Conservation (phyloP, 1,140 invertebrate species). For the Adoxophyes honmai region DNA sequence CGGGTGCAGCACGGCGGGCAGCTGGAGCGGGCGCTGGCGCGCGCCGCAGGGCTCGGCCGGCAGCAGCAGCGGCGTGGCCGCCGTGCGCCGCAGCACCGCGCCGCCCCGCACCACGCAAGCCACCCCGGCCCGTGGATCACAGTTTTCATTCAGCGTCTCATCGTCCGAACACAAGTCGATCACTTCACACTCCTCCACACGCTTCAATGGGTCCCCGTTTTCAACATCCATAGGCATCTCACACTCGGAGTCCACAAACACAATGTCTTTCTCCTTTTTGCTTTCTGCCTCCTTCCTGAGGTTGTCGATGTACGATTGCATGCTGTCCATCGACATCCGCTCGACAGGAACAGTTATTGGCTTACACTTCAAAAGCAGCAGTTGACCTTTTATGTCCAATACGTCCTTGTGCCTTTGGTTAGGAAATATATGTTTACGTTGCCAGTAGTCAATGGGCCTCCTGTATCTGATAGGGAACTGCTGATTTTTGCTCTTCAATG, state of each 20-base stretch:
- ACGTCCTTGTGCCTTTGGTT: conserved; percentile 62
- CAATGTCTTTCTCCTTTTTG: conserved; percentile 55
- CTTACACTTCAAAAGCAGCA: conserved; percentile 64
- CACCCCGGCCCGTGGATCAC: conserved; percentile 61
- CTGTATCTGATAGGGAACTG: conserved; percentile 66
- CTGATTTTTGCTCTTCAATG: conserved; percentile 59
- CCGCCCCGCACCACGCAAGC: conserved; percentile 67
- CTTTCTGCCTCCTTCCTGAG: conserved; percentile 41
- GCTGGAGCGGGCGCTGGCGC: conserved; percentile 46
- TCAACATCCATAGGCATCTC: conserved; percentile 42
- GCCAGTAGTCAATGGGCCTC: conserved; percentile 70
- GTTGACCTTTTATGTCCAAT: conserved; percentile 66
- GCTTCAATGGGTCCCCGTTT: conserved; percentile 49
- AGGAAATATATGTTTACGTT: conserved; percentile 56
- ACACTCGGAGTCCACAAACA: conserved; percentile 60
- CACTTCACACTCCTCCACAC: conserved; percentile 59
- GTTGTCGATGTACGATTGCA: conserved; percentile 57
- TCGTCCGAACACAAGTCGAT: conserved; percentile 77
- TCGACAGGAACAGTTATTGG: conserved; percentile 54
- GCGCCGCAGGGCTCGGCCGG: conserved; percentile 66
- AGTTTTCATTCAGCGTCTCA: conserved; percentile 66
- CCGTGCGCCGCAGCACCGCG: conserved; percentile 57
- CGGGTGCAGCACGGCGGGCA: conserved; percentile 50
- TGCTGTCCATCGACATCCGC: conserved; percentile 48
- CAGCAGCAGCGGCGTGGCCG: conserved; percentile 54